Base-by-base conservation (phyloP, 2,797 vertebrate species). In the Thunnus albacares region DNA sequence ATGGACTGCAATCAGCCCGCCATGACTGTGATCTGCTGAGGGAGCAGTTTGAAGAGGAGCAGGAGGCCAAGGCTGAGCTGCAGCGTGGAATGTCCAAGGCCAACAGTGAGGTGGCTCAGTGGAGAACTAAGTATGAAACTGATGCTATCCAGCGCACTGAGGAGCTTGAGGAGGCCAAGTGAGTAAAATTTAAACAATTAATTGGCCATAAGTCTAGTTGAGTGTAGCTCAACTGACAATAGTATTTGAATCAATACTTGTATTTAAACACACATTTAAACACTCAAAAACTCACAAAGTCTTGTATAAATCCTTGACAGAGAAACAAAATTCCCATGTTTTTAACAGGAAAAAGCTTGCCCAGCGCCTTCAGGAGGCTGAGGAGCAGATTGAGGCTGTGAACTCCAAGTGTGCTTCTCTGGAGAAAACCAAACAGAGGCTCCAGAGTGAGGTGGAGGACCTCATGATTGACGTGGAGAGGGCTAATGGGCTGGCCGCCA, bases 101-200 rank as follows among this genome's bases (percentile, higher is more conserved):
- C 87, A 97, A 97, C 91, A 93, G 94, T 0, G 97, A 97, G 88
- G 96, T 97, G 85, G 96, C 96, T 81, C 96, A 96, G 83, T 97
- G 97, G 96, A 96, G 97, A 89, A 89, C 92, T 56, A 97, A 96
- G 87, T 97, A 96, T 9, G 96, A 97, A 89, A 97, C 96, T 0
- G 96, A 97, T 3, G 96, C 96, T 14, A 96, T 97, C 83, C 96
- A 97, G 93, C 93, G 90, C 41, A 90, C 88, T 76, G 90, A 92
- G 74, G 90, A 92, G 85, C 87, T 91, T 75, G 89, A 90, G 69
- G 87, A 92, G 62, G 30, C 88, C 74, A 92, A 95, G 95, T 92
- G 28, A 84, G 88, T 84, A 17, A 13, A 15, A 28, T 58, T 71
- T 30, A 33, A 53, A 62, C 1, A 38, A 33, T 72, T 2, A 14